Conservation (phyloP, 1,140 invertebrate genomes). For the Trichonephila clavata region DNA sequence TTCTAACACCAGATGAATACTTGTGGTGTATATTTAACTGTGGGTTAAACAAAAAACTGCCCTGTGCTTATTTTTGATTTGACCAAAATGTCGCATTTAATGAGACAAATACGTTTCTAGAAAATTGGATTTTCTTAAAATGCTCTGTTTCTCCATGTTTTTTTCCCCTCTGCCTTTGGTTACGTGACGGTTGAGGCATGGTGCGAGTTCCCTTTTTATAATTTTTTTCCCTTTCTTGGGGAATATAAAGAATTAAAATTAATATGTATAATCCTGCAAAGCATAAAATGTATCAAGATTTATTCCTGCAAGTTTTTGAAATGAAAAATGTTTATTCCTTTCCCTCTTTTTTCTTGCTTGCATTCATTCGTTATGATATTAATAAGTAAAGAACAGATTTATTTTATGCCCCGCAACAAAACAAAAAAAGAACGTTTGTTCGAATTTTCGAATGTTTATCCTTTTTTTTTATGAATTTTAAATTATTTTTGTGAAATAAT, state of each 20-base stretch:
- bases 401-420: background rate
- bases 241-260: conserved; percentile 51
- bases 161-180: background rate
- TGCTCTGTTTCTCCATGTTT: background rate
- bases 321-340: conserved; percentile 3
- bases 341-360: background rate
- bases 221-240: conserved; percentile 8
- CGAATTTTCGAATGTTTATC: background rate
- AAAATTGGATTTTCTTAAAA: conserved; percentile 63
- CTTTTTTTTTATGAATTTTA: background rate
- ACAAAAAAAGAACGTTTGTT: background rate
- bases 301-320: background rate
- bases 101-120: conserved; percentile 65
- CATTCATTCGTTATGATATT: background rate
- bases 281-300: conserved; percentile 22
- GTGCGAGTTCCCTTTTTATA: background rate
- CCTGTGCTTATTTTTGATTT: conserved; percentile 49
- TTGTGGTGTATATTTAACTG: conserved; percentile 51
- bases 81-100: conserved; percentile 56
- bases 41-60: conserved; percentile 16
- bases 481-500: background rate
- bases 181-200: background rate
- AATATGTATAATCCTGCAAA: conserved; percentile 33
- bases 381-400: conserved; percentile 4
- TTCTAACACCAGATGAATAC: conserved; percentile 17